Conservation (phyloP, 2,113 vertebrate genomes). For the Hydrochoerus hydrochaeris region DNA sequence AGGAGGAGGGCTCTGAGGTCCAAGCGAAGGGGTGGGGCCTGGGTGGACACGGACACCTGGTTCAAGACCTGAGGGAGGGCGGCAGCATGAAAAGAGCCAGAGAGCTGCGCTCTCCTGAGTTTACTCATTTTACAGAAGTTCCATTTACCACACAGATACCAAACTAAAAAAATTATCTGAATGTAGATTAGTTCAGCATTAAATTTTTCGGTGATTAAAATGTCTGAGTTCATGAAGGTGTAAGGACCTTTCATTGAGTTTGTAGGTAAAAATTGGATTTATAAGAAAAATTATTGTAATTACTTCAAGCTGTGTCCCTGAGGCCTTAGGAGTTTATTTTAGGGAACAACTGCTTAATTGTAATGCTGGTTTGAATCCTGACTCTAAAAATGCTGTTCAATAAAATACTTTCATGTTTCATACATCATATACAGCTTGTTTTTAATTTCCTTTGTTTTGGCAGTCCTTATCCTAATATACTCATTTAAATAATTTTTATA, state of each 20-base stretch:
- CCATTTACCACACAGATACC: background rate
- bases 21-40: background rate
- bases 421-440: constrained; percentile 4
- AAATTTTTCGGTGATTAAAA: constrained; percentile 18
- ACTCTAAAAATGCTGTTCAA: constrained; percentile 24
- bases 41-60: background rate
- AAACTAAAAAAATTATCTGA: background rate
- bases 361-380: constrained; percentile 41
- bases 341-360: background rate
- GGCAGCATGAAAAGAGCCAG: background rate
- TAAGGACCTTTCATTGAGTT: background rate
- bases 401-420: constrained; percentile 29
- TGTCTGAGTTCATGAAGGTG: constrained; percentile 28
- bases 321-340: constrained; percentile 23
- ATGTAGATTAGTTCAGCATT: constrained; percentile 31
- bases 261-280: background rate
- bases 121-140: background rate
- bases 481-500: constrained; percentile 25
- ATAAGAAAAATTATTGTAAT: constrained; percentile 20
- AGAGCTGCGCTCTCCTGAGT: background rate
- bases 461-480: constrained; percentile 31
- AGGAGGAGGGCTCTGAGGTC: background rate
- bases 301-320: background rate
- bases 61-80: background rate
- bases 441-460: constrained; percentile 51